A percentile compares a stretch with the other conserved stretches of the same genome.
phyloP scores from a whole-genome alignment of 2,113 vertebrate genomes.

The Limanda limanda region DNA sequence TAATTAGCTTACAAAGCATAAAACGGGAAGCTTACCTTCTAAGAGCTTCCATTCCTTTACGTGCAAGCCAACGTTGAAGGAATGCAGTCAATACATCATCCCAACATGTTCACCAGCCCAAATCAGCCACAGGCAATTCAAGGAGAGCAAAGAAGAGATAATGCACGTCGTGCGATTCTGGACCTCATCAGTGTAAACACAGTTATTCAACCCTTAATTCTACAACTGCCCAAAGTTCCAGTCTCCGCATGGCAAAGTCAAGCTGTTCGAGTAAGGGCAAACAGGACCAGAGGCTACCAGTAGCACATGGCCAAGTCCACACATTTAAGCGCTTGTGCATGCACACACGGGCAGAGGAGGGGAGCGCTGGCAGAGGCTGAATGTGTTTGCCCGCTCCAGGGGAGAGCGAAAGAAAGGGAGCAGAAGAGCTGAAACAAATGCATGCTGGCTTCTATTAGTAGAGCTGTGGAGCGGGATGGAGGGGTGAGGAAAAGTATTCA shows the following conservation, averaged over 20 bases:
- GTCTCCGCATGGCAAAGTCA: slow-evolving; percentile 37
- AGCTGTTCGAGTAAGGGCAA: slow-evolving; percentile 55
- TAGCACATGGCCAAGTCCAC: slow-evolving; percentile 66
- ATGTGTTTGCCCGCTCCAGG: slow-evolving; percentile 72
- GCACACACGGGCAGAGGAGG: slow-evolving; percentile 40
- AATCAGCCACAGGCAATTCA: slow-evolving; percentile 25
- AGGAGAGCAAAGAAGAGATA: slow-evolving; percentile 38
- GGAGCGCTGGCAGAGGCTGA: slow-evolving; percentile 67
- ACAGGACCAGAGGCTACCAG: slow-evolving; percentile 60
- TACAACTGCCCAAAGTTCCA: slow-evolving; percentile 32
- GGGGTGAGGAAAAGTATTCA: slow-evolving; percentile 75
- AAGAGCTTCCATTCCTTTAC: slow-evolving; percentile 23
- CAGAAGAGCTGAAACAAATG: slow-evolving; percentile 79
- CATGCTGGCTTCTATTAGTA: slow-evolving; percentile 83
- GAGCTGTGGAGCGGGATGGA: slow-evolving; percentile 67
- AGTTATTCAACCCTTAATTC: slow-evolving; percentile 39
- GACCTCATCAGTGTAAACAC: slow-evolving; percentile 56
- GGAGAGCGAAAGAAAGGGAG: slow-evolving; percentile 73
- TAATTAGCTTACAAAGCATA: slow-evolving; percentile 18
- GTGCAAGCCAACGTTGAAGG: slow-evolving; percentile 40
- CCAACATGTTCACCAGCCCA: slow-evolving; percentile 42
- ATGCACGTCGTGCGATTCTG: slow-evolving; percentile 33
- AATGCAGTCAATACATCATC: slow-evolving; percentile 61
- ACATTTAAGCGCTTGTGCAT: slow-evolving; percentile 44
- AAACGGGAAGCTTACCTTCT: slow-evolving; percentile 25